Evolutionary conservation across 53 echinoderm and acorn worm species (phyloP).

Genomic region (Temnopleurus reevesii): DNA sequence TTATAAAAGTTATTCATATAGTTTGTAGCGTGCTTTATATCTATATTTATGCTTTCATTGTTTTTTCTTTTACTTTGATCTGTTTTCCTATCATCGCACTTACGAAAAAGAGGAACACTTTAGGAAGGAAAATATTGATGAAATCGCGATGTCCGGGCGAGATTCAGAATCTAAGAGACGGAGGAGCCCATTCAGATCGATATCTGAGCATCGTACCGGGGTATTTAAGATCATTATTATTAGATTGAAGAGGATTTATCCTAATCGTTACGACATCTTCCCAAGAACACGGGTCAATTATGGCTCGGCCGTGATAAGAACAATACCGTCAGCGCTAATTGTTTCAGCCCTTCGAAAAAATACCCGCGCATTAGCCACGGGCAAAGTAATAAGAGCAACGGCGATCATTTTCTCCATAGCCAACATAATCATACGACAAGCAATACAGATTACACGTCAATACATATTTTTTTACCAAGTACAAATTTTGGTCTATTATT

Average conservation of each 20-base stretch:
- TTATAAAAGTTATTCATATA: no score
- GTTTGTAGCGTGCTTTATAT: no score
- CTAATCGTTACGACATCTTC: constrained; percentile 6
- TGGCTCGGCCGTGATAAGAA: not conserved
- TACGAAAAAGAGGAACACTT: no score
- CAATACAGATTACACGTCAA: not conserved
- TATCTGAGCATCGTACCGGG: not conserved
- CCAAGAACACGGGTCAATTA: not conserved
- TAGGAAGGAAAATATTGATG: no score
- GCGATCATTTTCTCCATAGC: not conserved
- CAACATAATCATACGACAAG: not conserved
- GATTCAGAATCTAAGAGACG: no score
- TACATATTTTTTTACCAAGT: constrained; percentile 44
- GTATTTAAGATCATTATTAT: constrained; percentile 4
- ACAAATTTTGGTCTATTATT: constrained; percentile 65
- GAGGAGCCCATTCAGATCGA: no score
- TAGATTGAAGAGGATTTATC: not conserved
- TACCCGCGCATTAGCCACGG: not conserved
- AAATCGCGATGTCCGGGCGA: not conserved
- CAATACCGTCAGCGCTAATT: not conserved
- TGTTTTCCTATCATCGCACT: no score
- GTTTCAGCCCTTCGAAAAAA: constrained; percentile 5
- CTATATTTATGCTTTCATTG: no score
- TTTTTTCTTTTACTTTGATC: no score
- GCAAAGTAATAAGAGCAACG: constrained; percentile 49